A percentile compares a stretch with the other conserved stretches of the same genome.
Conservation (phyloP, 2,797 vertebrate genomes). For the Hydrophis major region DNA sequence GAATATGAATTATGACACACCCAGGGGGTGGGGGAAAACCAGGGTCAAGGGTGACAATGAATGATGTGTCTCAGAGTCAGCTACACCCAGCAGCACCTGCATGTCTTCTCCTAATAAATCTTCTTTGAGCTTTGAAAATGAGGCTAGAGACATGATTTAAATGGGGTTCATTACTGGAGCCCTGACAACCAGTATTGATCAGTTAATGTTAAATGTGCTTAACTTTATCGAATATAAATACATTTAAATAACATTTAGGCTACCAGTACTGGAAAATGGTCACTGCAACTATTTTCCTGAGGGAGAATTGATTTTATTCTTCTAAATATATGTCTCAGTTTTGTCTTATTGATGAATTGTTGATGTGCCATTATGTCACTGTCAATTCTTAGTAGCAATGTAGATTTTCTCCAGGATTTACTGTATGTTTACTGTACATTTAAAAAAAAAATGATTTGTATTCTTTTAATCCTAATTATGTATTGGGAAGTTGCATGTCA, state of each 20-base stretch:
- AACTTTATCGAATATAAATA: background rate
- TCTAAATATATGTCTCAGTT: background rate
- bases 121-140: too few relatives aligned
- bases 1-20: too few relatives aligned
- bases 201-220: background rate
- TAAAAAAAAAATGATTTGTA: background rate
- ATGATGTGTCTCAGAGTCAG: too few relatives aligned
- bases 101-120: too few relatives aligned
- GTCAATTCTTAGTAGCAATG: background rate
- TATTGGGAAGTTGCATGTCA: background rate
- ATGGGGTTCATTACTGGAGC: too few relatives aligned
- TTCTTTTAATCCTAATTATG: background rate
- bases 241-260: background rate
- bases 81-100: too few relatives aligned
- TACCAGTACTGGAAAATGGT: background rate
- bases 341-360: background rate
- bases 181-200: background rate
- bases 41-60: too few relatives aligned
- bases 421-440: background rate
- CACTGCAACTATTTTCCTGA: background rate
- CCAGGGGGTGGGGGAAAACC: too few relatives aligned
- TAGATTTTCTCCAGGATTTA: background rate
- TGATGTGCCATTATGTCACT: background rate
- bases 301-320: background rate
- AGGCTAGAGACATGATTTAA: too few relatives aligned